A percentile compares a stretch with the other conserved stretches of the same genome.
These are phyloP conservation scores for Adela reaumurella DNA, from an alignment of 2,888 invertebrate genomes.

Conservation along the genomic window DNA sequence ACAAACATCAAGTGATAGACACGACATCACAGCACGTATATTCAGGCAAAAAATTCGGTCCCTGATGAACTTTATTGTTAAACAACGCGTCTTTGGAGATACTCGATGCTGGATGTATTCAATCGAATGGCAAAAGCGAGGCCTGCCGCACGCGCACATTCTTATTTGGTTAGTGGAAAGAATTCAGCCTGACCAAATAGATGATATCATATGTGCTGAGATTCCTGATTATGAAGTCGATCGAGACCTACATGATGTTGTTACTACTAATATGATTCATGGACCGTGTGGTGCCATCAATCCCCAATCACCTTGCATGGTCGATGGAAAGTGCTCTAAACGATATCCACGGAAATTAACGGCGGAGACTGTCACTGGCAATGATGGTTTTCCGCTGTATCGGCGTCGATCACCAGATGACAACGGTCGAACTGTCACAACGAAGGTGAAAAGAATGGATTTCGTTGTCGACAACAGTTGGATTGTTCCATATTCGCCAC, in stretches of 20 bases:
- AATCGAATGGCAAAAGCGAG: constrained; percentile 12
- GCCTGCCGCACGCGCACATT: constrained; percentile 9
- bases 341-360: constrained; percentile 14
- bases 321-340: constrained; percentile 20
- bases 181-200: constrained; percentile 19
- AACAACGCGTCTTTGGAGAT: constrained; percentile 15
- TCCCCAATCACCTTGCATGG: constrained; percentile 25
- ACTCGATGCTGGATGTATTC: constrained; percentile 13
- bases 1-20: constrained; percentile 15
- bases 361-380: constrained; percentile 15
- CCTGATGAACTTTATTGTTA: constrained; percentile 12
- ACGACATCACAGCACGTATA: constrained; percentile 17
- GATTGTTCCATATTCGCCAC: neutral
- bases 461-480: neutral
- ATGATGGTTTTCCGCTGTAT: constrained; percentile 9
- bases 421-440: too few relatives aligned
- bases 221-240: constrained; percentile 18
- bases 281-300: constrained; percentile 28
- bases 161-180: constrained; percentile 19
- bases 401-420: constrained; percentile 14
- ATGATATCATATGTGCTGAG: constrained; percentile 23
- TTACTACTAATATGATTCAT: constrained; percentile 28
- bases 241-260: constrained; percentile 18
- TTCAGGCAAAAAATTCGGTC: constrained; percentile 17
- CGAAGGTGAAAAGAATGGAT: too few relatives aligned